Evolutionary conservation across 2,888 invertebrate genomes (phyloP).

Genomic region (Ypsolopha scabrella): DNA sequence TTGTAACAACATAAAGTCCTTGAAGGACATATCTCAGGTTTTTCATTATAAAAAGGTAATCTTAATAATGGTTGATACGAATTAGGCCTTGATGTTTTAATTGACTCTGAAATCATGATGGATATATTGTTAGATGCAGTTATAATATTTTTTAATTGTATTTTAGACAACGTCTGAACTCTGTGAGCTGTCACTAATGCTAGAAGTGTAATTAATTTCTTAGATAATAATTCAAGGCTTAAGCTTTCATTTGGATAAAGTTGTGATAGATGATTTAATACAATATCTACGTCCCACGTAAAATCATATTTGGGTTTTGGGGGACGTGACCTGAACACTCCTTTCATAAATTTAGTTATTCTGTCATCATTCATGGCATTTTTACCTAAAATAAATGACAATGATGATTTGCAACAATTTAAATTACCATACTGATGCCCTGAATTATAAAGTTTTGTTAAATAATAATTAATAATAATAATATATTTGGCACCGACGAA

Average conservation of each 20-base stretch:
- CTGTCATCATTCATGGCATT: background rate
- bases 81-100: slow-evolving; percentile 1
- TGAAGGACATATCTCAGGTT: slow-evolving; percentile 1
- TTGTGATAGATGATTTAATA: background rate
- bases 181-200: slow-evolving; percentile 1
- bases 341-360: slow-evolving; percentile 1
- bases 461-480: no score
- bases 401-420: background rate
- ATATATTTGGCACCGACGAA: background rate
- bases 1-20: background rate
- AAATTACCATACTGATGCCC: background rate
- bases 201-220: background rate
- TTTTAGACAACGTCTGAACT: slow-evolving; percentile 1
- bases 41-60: slow-evolving; percentile 2
- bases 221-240: background rate
- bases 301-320: background rate
- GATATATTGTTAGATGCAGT: background rate
- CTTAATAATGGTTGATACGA: background rate
- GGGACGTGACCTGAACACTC: background rate
- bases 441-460: background rate
- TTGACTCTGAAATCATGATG: background rate
- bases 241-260: background rate
- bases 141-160: background rate
- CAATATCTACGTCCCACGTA: background rate
- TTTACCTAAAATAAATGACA: background rate